Base-by-base conservation (phyloP, 2,888 invertebrate species). In the Drosophila neonasuta region DNA sequence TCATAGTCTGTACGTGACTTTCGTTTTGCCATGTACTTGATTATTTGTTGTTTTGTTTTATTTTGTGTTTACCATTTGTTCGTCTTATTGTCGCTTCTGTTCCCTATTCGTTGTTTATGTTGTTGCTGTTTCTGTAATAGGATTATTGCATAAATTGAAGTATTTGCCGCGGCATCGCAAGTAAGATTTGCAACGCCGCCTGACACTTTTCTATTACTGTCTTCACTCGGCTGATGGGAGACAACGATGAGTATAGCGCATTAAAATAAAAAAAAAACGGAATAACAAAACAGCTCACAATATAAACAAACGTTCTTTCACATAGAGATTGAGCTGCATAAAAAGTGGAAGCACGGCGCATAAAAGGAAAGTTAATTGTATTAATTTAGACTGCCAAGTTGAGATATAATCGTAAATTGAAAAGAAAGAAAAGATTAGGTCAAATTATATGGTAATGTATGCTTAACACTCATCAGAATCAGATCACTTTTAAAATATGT, bases 71-170 rank as follows among this genome's bases (percentile, higher is more conserved):
- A 54, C 66, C 69, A 72, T 67, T 57, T 50, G 55, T 49, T 41
- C 45, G 51, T 68, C 61, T 45, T 69, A 48, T 74, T 60, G 57
- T 63, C 50, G 57, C 57, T 46, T 15, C 20, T 49, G 45, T 24
- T 51, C 17, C 2, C 49, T 55, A 56, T 72, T 30, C 65, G 64
- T 55, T 70, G 65, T 54, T 71, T 57, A 49, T 68, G 58, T 45
- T 68, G 60, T 55, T 71, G 68, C 51, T 72, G 71, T 75, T 79
- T 74, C 83, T 86, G 83, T 86, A 83, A 83, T 83, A 87, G 83
- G 83, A 83, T 83, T 83, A 87, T 86, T 86, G 83, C 86, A 86
- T 83, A 83, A 87, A 86, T 83, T 83, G 87, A 83, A 86, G 87
- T 83, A 86, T 83, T 83, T 87, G 77, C 86, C 75, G 71, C 71